Base-by-base conservation (phyloP, 2,888 invertebrate genomes). In the Eulithis testata region DNA sequence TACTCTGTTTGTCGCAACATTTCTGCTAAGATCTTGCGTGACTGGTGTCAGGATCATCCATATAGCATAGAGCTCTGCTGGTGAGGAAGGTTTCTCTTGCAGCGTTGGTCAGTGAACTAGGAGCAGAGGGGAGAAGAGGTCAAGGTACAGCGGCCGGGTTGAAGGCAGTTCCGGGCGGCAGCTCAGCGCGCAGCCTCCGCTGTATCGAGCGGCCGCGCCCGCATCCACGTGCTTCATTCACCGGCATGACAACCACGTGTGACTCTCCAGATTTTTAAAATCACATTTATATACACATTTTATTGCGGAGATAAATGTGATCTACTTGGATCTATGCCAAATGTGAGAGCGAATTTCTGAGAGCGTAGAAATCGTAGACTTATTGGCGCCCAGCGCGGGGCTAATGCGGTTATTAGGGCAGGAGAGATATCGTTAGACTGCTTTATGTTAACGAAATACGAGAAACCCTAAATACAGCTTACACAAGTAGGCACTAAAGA, bases 161-260 rank as follows among this genome's bases (percentile, higher is more conserved):
- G 76, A 73, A 66, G 73, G 76, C 72, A 71, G 74, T 75, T 78
- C 84, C 84, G 85, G 86, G 81, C 79, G 72, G 65, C 76, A 77
- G 79, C 85, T 80, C 84, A 84, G 77, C 79, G 88, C 88, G 88
- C 88, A 88, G 88, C 88, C 88, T 88, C 88, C 87, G 85, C 79
- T 72, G 73, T 89, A 89, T 89, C 83, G 88, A 89, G 82, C 88
- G 87, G 79, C 86, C 87, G 84, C 87, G 82, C 86, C 88, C 87
- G 83, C 73, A 68, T 66, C 87, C 86, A 88, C 86, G 87, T 87
- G 88, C 77, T 86, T 68, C 88, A 89, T 87, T 89, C 88, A 87
- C 82, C 80, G 82, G 80, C 72, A 72, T 73, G 60, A 74, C 63
- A 65, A 66, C 79, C 84, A 83, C 83, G 83, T 83, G 84, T 77